A percentile compares a stretch with the other conserved stretches of the same genome.
These are phyloP conservation scores for Drosophila orena DNA, from an alignment of 1,140 invertebrate species.

Conservation along the genomic window DNA sequence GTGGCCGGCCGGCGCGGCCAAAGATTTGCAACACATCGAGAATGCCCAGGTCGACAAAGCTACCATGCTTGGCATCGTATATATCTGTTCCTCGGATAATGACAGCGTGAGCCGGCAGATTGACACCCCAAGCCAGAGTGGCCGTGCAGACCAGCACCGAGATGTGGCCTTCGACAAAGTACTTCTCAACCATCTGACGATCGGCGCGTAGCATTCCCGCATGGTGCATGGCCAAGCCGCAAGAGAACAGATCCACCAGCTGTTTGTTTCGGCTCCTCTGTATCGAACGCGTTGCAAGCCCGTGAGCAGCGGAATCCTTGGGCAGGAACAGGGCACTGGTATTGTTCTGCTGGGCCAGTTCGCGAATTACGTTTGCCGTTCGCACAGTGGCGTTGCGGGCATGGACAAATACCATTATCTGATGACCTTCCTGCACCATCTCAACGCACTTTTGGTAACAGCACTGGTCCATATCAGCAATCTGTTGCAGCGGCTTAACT, in stretches of 20 bases:
- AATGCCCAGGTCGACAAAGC: constrained; percentile 97
- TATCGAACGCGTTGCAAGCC: constrained; percentile 88
- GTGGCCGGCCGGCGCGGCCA: constrained; percentile 98
- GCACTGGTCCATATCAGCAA: constrained; percentile 95
- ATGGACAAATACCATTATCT: constrained; percentile 99
- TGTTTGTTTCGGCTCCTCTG: constrained; percentile 91
- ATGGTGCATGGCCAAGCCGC: constrained; percentile 98
- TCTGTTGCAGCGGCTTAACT: constrained; percentile 90
- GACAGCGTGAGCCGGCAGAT: constrained; percentile 98
- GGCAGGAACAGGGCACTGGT: constrained; percentile 90
- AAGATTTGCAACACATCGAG: constrained; percentile 99
- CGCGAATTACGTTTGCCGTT: constrained; percentile 92
- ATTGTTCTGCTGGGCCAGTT: constrained; percentile 90
- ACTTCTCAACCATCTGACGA: constrained; percentile 93
- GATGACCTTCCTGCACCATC: constrained; percentile 95
- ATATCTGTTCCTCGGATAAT: constrained; percentile 98
- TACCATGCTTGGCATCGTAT: constrained; percentile 97
- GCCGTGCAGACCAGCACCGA: constrained; percentile 98
- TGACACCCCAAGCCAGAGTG: constrained; percentile 99
- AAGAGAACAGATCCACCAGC: constrained; percentile 92
- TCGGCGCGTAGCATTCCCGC: constrained; percentile 89
- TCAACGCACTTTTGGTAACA: constrained; percentile 97
- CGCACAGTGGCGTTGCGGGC: constrained; percentile 97
- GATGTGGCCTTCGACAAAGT: constrained; percentile 94
- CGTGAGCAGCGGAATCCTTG: constrained; percentile 86